Evolutionary conservation across 92 coral and sea anemone genomes (phyloP).

Genomic region (Umimayanthus chanpuru): DNA sequence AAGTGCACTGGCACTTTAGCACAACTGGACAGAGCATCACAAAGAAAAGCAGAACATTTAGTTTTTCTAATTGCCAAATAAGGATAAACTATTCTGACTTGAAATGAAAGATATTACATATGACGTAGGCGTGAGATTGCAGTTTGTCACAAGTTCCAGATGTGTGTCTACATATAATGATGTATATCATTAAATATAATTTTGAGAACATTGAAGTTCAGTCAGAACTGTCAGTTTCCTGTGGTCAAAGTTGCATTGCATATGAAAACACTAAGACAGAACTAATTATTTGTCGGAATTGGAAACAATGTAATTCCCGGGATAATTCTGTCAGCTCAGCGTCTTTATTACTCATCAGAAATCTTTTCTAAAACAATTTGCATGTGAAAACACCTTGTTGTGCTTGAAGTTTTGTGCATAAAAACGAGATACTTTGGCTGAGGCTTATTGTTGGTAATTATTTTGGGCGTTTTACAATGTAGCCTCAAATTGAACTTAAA

Average conservation of each 20-base stretch:
- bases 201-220: not conserved
- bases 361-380: not conserved
- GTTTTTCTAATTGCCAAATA: constrained; percentile 29
- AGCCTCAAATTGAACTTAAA: too few species aligned
- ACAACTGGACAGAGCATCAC: not conserved
- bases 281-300: not conserved
- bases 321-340: not conserved
- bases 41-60: not conserved
- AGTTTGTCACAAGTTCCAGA: not conserved
- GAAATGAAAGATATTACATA: not conserved
- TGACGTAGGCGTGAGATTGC: constrained; percentile 29
- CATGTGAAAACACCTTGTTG: not conserved
- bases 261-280: not conserved
- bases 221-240: not conserved
- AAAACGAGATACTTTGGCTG: too few species aligned
- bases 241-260: not conserved
- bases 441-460: too few species aligned
- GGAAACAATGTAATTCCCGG: not conserved
- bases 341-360: not conserved
- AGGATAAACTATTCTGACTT: constrained; percentile 27
- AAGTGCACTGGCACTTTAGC: not conserved
- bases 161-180: too few species aligned
- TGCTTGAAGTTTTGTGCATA: not conserved
- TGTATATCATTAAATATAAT: not conserved
- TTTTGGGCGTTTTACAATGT: too few species aligned